These are phyloP conservation scores for Heteropelma amictum DNA, from an alignment of 2,888 invertebrate genomes.

Conservation along the genomic window DNA sequence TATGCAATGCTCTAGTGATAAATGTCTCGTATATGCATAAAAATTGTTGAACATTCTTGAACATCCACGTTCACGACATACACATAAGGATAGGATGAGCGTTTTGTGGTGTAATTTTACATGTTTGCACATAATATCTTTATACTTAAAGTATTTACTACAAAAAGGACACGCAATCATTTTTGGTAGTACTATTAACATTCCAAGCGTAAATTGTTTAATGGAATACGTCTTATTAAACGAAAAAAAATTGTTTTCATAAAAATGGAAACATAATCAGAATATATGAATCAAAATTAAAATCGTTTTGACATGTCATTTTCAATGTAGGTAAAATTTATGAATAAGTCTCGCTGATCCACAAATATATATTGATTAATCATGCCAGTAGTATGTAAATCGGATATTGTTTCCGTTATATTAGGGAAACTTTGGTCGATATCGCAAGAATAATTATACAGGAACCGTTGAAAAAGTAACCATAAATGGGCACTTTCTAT, in stretches of 20 bases:
- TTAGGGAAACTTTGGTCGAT: background rate
- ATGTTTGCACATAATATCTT: slow-evolving; percentile 29
- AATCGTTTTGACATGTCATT: no score
- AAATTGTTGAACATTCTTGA: slow-evolving; percentile 45
- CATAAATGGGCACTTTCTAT: background rate
- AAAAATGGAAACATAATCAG: no score
- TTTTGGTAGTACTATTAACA: background rate
- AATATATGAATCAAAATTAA: no score
- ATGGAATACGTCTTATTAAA: background rate
- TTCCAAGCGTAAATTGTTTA: background rate
- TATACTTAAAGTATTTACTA: background rate
- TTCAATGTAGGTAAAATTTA: background rate
- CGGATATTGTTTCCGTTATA: background rate
- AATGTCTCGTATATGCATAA: slow-evolving; percentile 43
- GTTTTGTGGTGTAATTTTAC: background rate
- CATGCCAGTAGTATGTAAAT: background rate
- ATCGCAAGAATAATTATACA: background rate
- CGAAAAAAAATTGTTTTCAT: background rate
- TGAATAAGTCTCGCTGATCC: background rate
- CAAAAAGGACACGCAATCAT: background rate
- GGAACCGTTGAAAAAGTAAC: background rate
- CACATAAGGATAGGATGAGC: slow-evolving; percentile 15
- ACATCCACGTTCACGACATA: slow-evolving; percentile 42
- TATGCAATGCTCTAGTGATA: background rate
- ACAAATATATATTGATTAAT: background rate